Evolutionary conservation across 2,113 vertebrate species (phyloP).

Genomic region (Balaeniceps rex): DNA sequence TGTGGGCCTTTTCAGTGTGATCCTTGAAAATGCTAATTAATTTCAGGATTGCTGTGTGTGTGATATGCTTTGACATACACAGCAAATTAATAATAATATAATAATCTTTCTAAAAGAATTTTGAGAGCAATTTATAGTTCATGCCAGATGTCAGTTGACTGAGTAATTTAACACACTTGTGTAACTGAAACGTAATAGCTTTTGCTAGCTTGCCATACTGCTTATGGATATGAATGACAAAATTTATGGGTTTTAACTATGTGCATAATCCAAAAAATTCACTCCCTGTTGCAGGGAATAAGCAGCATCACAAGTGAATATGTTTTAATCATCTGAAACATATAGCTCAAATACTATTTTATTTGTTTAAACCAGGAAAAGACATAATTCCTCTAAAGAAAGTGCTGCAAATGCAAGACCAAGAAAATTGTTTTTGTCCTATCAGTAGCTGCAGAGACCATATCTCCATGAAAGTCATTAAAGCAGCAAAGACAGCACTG

Average conservation of each 20-base stretch:
- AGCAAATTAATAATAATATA: conserved; percentile 61
- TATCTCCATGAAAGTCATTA: neutral
- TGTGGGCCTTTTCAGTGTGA: conserved; percentile 15
- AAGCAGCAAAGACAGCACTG: neutral
- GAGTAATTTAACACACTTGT: conserved; percentile 59
- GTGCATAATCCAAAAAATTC: conserved; percentile 51
- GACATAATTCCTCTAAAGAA: conserved; percentile 22
- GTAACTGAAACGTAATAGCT: conserved; percentile 49
- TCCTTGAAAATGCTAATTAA: conserved; percentile 50
- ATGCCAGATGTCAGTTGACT: conserved; percentile 59
- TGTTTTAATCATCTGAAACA: conserved; percentile 54
- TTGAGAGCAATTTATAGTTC: conserved; percentile 47
- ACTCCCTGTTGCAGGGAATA: conserved; percentile 29
- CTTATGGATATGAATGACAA: conserved; percentile 56
- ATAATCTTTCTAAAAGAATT: conserved; percentile 54
- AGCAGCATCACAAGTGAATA: conserved; percentile 23
- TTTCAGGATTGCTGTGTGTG: conserved; percentile 41
- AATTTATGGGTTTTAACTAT: conserved; percentile 37
- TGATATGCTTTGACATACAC: conserved; percentile 48
- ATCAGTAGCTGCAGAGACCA: conserved; percentile 33
- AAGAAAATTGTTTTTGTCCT: conserved; percentile 18
- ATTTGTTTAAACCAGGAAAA: conserved; percentile 39
- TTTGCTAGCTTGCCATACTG: conserved; percentile 15
- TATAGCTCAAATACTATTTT: conserved; percentile 17
- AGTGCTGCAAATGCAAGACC: conserved; percentile 17